These are phyloP conservation scores for Antheraea yamamai DNA, from an alignment of 2,888 invertebrate species.

Conservation along the genomic window DNA sequence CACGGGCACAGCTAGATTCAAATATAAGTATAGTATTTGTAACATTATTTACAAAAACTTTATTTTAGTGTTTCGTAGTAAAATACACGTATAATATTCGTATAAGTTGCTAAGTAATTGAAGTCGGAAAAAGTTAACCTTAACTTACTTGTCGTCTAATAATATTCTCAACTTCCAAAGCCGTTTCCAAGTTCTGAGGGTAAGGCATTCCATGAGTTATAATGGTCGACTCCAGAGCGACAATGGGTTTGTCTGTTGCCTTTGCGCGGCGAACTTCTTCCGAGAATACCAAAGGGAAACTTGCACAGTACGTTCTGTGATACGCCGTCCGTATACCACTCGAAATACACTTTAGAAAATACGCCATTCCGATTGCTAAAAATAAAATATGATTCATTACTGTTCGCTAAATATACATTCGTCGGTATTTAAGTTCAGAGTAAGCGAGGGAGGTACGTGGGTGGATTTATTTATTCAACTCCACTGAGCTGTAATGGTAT, in stretches of 20 bases:
- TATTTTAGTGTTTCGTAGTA: no score
- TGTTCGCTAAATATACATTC: conserved; percentile 37
- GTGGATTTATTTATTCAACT: conserved; percentile 33
- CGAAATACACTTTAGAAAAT: conserved; percentile 49
- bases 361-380: conserved; percentile 57
- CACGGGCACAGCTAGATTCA: no score
- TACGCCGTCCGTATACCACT: conserved; percentile 40
- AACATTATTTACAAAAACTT: no score
- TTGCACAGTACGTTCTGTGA: conserved; percentile 44
- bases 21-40: no score
- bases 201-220: conserved; percentile 99
- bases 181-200: conserved; percentile 94
- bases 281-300: conserved; percentile 64
- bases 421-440: conserved; percentile 30
- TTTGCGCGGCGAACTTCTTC: conserved; percentile 86
- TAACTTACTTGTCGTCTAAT: conserved; percentile 85
- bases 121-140: not conserved
- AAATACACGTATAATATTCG: no score
- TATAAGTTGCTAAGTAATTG: no score
- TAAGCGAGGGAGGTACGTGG: conserved; percentile 33
- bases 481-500: conserved; percentile 25
- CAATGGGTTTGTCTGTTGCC: conserved; percentile 85
- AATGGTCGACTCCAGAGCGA: conserved; percentile 98
- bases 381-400: conserved; percentile 47
- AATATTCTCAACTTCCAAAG: conserved; percentile 89